Percentiles rank a stretch among this genome's conserved stretches.
phyloP scores from a whole-genome alignment of 1,140 invertebrate genomes.

The Pentalonia nigronervosa region DNA sequence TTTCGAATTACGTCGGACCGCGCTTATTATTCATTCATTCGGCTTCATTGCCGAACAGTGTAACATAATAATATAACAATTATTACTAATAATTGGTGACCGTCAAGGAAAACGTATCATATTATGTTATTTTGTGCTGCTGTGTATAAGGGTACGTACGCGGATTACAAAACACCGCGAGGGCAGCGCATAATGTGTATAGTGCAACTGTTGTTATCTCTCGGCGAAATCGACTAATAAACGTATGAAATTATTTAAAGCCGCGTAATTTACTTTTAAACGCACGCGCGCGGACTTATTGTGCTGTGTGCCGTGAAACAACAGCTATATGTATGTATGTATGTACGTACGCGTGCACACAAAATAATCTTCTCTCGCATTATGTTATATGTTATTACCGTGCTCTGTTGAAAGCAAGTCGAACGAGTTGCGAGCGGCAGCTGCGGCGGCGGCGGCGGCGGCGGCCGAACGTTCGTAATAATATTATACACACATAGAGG shows the following conservation, averaged over 20 bases:
- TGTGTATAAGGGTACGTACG: not conserved
- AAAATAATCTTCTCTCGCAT: not conserved
- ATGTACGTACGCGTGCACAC: not conserved
- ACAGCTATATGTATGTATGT: not conserved
- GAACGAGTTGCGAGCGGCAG: not conserved
- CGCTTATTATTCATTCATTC: not conserved
- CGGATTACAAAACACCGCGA: not conserved
- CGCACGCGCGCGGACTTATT: not conserved
- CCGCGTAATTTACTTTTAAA: not conserved
- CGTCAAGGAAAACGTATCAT: not conserved
- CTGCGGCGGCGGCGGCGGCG: too few species aligned
- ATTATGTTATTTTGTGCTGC: not conserved
- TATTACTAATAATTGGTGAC: not conserved
- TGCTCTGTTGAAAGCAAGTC: not conserved
- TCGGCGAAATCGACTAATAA: constrained; percentile 8
- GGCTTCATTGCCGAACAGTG: not conserved
- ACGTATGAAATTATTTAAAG: not conserved
- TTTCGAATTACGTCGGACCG: not conserved
- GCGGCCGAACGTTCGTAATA: not conserved
- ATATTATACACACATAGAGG: not conserved
- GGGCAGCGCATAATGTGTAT: not conserved
- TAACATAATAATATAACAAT: not conserved
- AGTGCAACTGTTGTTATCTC: not conserved
- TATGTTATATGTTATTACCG: not conserved
- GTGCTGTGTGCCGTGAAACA: not conserved